Conservation (phyloP, 35 echinoderm and acorn worm species). For the Ptychodera flava region DNA sequence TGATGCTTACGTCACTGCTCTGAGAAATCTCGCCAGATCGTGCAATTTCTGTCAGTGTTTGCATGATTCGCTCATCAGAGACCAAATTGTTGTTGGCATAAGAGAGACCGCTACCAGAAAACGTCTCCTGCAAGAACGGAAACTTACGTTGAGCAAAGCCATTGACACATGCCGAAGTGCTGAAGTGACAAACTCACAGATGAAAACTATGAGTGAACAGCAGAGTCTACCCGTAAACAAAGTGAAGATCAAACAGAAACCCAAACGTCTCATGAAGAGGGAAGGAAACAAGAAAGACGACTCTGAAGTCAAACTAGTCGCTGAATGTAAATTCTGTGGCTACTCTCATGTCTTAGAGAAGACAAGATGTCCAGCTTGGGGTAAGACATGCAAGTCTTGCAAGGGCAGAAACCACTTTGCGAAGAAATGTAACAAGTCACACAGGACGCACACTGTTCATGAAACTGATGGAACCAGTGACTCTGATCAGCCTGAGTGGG, state of each 20-base stretch:
- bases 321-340: conserved; percentile 51
- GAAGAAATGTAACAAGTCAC: background rate
- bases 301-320: background rate
- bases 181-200: conserved; percentile 21
- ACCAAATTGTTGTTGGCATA: conserved; percentile 43
- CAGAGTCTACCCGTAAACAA: background rate
- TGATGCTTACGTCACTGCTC: conserved; percentile 32
- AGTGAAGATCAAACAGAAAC: background rate
- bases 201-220: conserved; percentile 13
- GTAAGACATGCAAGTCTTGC: conserved; percentile 27
- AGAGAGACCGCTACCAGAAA: conserved; percentile 15
- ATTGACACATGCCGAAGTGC: conserved; percentile 9
- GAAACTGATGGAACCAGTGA: background rate
- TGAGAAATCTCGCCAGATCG: conserved; percentile 31
- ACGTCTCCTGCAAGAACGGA: conserved; percentile 17
- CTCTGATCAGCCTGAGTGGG: conserved; percentile 24
- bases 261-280: background rate
- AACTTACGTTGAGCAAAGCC: conserved; percentile 37
- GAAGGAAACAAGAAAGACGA: background rate
- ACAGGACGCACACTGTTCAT: background rate
- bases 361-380: conserved; percentile 35
- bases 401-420: conserved; percentile 30
- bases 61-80: conserved; percentile 27
- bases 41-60: conserved; percentile 57
- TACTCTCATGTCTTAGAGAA: conserved; percentile 23